Percentiles rank a stretch among this genome's conserved stretches.
These are phyloP conservation scores for Ibidorhyncha struthersii DNA, from an alignment of 2,113 vertebrate species.

Conservation along the genomic window DNA sequence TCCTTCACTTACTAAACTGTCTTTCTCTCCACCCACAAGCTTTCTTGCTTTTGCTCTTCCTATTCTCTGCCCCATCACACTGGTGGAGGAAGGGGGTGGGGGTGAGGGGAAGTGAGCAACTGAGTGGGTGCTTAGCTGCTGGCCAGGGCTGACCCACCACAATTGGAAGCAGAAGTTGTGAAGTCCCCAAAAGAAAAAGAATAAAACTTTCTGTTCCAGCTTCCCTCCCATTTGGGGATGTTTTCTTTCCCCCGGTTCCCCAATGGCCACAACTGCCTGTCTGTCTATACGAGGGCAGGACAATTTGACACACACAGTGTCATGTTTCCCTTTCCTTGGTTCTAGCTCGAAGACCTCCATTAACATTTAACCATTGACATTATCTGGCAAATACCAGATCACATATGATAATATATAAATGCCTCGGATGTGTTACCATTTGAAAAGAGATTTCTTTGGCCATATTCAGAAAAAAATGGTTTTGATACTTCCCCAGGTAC, in stretches of 20 bases:
- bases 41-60: neutral
- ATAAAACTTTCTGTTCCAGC: neutral
- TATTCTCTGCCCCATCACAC: neutral
- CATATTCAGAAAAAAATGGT: neutral
- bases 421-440: neutral
- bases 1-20: neutral
- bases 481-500: neutral
- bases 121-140: neutral
- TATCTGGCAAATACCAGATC: neutral
- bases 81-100: neutral
- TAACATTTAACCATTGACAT: neutral
- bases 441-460: neutral
- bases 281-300: neutral
- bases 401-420: neutral
- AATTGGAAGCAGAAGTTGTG: neutral
- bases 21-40: neutral
- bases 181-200: neutral
- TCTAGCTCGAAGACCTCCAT: neutral
- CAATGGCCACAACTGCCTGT: neutral
- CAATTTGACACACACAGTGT: neutral
- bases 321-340: neutral
- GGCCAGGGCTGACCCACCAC: no score
- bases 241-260: neutral
- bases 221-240: neutral
- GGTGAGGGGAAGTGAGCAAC: neutral